Conservation (phyloP, 92 coral and sea anemone genomes). For the Bergia puertoricense region DNA sequence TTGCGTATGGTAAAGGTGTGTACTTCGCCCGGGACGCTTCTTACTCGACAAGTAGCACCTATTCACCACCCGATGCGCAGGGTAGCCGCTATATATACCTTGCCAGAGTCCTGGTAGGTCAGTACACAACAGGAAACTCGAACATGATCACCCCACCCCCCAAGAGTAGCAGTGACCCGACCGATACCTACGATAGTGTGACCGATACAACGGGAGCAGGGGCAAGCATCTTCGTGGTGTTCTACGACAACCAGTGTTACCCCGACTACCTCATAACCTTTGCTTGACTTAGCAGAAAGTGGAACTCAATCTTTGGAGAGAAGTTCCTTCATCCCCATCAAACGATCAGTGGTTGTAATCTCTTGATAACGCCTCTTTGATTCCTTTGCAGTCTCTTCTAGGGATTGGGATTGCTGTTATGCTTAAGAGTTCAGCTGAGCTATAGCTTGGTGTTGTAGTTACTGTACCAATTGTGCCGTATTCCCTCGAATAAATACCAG, state of each 20-base stretch:
- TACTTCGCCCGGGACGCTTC: constrained; percentile 70
- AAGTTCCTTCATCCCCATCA: no score
- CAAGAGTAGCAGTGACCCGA: constrained; percentile 41
- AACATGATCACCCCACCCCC: constrained; percentile 62
- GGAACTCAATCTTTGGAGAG: no score
- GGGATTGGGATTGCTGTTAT: no score
- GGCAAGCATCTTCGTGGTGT: constrained; percentile 75
- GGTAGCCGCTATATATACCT: constrained; percentile 67
- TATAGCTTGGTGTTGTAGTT: no score
- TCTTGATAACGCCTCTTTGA: no score
- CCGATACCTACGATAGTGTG: constrained; percentile 65
- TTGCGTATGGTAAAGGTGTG: constrained; percentile 59
- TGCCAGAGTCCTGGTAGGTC: constrained; percentile 73
- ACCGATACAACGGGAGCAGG: constrained; percentile 40
- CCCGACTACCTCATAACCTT: constrained; percentile 89
- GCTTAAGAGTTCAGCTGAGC: no score
- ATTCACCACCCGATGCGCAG: constrained; percentile 52
- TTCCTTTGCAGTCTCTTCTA: no score
- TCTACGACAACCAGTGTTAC: constrained; percentile 76
- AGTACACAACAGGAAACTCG: constrained; percentile 55
- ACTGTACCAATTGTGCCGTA: no score
- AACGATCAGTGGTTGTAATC: no score
- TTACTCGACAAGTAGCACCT: constrained; percentile 53
- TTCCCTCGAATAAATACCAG: no score
- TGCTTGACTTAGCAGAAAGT: constrained; percentile 5